Percentiles rank a stretch among this genome's conserved stretches.
Conservation (phyloP, 2,113 vertebrate species). For the Spheniscus mendiculus region DNA sequence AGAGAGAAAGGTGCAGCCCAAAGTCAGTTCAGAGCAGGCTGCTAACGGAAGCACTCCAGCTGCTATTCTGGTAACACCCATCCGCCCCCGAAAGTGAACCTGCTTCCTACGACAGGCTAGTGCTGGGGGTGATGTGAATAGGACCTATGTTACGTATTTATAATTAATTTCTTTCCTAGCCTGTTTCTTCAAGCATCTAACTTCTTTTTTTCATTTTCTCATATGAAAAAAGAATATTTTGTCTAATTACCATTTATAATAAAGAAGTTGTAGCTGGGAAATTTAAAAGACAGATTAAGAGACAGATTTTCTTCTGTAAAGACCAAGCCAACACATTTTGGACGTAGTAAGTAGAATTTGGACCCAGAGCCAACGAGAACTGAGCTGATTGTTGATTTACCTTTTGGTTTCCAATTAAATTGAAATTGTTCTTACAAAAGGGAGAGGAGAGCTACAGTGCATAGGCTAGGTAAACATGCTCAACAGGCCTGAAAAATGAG, state of each 20-base stretch:
- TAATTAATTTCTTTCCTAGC: background rate
- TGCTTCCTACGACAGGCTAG: background rate
- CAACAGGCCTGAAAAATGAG: background rate
- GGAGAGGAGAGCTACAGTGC: background rate
- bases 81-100: fast-evolving
- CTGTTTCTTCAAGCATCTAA: background rate
- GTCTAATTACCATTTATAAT: background rate
- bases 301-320: background rate
- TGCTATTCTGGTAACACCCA: background rate
- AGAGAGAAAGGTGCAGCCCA: background rate
- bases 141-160: background rate
- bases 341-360: background rate
- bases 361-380: background rate
- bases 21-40: background rate
- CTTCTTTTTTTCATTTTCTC: background rate
- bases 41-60: background rate
- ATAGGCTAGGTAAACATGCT: background rate
- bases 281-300: background rate
- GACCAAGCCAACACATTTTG: background rate
- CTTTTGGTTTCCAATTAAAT: background rate
- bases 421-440: background rate
- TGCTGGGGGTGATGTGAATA: background rate
- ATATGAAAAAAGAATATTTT: background rate
- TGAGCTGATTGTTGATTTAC: background rate
- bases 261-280: background rate